phyloP scores from a whole-genome alignment of 2,797 vertebrate genomes.

The Apogon hyalosoma region DNA sequence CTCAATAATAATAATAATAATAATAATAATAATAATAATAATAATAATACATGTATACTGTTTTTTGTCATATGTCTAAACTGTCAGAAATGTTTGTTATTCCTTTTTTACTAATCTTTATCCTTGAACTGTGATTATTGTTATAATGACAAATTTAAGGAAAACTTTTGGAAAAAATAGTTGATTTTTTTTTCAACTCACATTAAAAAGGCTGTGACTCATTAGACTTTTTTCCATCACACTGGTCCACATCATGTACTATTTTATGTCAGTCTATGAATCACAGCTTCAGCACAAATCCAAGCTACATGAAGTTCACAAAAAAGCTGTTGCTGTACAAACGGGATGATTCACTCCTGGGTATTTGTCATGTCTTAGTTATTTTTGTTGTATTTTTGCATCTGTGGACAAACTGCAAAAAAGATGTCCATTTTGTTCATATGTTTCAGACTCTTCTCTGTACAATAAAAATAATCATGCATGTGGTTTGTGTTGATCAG shows the following conservation, averaged over 20 bases:
- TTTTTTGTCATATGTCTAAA: no score
- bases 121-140: no score
- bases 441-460: no score
- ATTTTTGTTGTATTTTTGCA: conserved; percentile 6
- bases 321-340: conserved; percentile 19
- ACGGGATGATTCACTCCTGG: conserved; percentile 32
- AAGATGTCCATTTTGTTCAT: background rate
- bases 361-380: conserved; percentile 10
- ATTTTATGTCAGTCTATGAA: conserved; percentile 12
- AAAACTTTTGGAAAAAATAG: no score
- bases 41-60: no score
- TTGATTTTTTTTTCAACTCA: background rate
- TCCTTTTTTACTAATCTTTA: no score
- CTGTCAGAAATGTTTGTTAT: no score
- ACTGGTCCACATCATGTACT: conserved; percentile 2
- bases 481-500: no score
- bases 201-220: conserved; percentile 22
- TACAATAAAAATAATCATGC: no score
- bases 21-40: no score
- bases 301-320: background rate
- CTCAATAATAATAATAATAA: no score
- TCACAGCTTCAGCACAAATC: conserved; percentile 21
- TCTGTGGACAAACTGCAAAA: background rate
- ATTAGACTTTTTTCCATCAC: conserved; percentile 5
- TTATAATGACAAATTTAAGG: no score